Base-by-base conservation (phyloP, 2,797 vertebrate species). In the Salarias fasciatus region DNA sequence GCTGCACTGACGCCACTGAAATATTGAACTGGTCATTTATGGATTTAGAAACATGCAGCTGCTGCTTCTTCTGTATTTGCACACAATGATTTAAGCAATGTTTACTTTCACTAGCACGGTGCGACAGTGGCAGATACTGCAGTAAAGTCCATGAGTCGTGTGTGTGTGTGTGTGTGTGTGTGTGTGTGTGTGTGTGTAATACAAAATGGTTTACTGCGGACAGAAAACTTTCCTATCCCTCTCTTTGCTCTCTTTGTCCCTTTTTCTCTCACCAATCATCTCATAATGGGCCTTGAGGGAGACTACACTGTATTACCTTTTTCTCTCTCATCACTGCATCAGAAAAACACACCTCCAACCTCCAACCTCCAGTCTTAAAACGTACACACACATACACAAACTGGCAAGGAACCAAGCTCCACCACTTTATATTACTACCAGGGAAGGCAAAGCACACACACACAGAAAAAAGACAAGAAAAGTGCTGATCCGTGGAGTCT, bases 401-500 rank as follows among this genome's bases (percentile, higher is more conserved):
- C 35, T 11, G 40, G n/a, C n/a, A n/a, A n/a, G n/a, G n/a, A n/a
- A n/a, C n/a, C n/a, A n/a, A n/a, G n/a, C n/a, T n/a, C n/a, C n/a
- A n/a, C n/a, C n/a, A n/a, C n/a, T n/a, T n/a, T n/a, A n/a, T n/a
- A n/a, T n/a, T n/a, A n/a, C n/a, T n/a, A n/a, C n/a, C n/a, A n/a
- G n/a, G n/a, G n/a, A n/a, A n/a, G n/a, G n/a, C n/a, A n/a, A n/a
- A n/a, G 59, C 41, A 59, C 8, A 47, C 52, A 18, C 56, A 72
- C 24, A 61, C 35, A 53, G 48, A 61, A 54, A 63, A n/a, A 8
- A 64, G 3, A 41, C 45, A 35, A 38, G 59, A 69, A 86, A 86
- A 87, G 60, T 80, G 86, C 82, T 86, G 86, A 88, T 77, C 46
- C n/a, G 2, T 45, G 29, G 46, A 73, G 47, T 15, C 48, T 54